phyloP scores from a whole-genome alignment of 2,113 vertebrate genomes.

The Rhabdomys dilectus region DNA sequence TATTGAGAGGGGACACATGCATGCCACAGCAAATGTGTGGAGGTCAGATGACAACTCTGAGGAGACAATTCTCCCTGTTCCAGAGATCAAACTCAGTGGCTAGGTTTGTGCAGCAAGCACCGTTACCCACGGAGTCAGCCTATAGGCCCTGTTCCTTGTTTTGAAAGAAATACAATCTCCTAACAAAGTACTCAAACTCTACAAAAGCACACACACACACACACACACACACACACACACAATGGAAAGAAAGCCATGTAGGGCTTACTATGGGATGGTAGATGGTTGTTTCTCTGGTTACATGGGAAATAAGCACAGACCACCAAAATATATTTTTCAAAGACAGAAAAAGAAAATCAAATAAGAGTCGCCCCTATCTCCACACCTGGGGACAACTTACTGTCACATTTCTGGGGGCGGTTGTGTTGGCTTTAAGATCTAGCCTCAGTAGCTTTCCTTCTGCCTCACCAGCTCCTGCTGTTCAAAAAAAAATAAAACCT shows the following conservation, averaged over 20 bases:
- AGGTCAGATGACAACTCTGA: not conserved
- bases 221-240: not conserved
- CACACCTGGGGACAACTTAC: not conserved
- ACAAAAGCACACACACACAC: not conserved
- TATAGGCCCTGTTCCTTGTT: not conserved
- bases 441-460: not conserved
- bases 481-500: not conserved
- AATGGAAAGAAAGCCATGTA: not conserved
- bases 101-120: not conserved
- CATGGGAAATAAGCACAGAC: not conserved
- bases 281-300: not conserved
- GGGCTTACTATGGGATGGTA: not conserved
- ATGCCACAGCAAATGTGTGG: not conserved
- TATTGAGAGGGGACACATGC: not conserved
- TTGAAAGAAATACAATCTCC: constrained; percentile 4
- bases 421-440: not conserved
- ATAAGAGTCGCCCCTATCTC: not conserved
- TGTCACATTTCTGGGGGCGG: not conserved
- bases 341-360: constrained; percentile 26
- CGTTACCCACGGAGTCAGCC: not conserved
- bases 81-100: not conserved
- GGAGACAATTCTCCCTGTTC: no score
- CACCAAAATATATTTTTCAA: not conserved
- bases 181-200: constrained; percentile 40
- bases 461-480: not conserved